These are phyloP conservation scores for Macropodus opercularis DNA, from an alignment of 2,797 vertebrate genomes.

Conservation along the genomic window DNA sequence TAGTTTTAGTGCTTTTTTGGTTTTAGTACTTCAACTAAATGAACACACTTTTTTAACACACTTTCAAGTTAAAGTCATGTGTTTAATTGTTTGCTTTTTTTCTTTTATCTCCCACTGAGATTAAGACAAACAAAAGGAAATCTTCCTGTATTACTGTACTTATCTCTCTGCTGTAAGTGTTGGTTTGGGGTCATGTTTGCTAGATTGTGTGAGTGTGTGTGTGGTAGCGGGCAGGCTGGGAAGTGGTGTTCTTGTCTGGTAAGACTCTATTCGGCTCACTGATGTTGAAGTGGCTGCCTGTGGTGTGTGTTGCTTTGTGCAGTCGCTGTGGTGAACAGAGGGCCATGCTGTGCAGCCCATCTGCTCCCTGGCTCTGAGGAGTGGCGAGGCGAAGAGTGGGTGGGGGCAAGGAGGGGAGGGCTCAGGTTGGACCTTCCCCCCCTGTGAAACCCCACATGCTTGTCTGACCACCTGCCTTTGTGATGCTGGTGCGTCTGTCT, in stretches of 20 bases:
- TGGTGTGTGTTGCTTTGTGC: constrained; percentile 50
- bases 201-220: neutral
- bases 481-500: constrained; percentile 38
- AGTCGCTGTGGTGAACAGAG: constrained; percentile 59
- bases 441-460: constrained; percentile 39
- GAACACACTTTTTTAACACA: neutral
- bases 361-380: constrained; percentile 60
- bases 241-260: constrained; percentile 10
- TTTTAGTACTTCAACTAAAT: constrained; percentile 2
- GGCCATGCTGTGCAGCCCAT: constrained; percentile 70
- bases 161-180: too few species aligned
- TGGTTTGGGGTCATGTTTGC: too few species aligned
- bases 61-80: neutral
- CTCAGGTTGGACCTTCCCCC: constrained; percentile 47
- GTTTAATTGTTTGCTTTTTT: constrained; percentile 9
- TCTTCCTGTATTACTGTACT: neutral
- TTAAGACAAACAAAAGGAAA: constrained; percentile 14
- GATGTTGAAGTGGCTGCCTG: constrained; percentile 54
- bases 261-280: constrained; percentile 31
- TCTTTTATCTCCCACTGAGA: too few species aligned
- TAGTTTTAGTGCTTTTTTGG: neutral
- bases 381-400: constrained; percentile 19
- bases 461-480: constrained; percentile 48
- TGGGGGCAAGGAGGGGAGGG: constrained; percentile 18
- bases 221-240: neutral